A percentile compares a stretch with the other conserved stretches of the same genome.
Evolutionary conservation across 2,113 vertebrate species (phyloP).

Genomic region (Carollia perspicillata): DNA sequence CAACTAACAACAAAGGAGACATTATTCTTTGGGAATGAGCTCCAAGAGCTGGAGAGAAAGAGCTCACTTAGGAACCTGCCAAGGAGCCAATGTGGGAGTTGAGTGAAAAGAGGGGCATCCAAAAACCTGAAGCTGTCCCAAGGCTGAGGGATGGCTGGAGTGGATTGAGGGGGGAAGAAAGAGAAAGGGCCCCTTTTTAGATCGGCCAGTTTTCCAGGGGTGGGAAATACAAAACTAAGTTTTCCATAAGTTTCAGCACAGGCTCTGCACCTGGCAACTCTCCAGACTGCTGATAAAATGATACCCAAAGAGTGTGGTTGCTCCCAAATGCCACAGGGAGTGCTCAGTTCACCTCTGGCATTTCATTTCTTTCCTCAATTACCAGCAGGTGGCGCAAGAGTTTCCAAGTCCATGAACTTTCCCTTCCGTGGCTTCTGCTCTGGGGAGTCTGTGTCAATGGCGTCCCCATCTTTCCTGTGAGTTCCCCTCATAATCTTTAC

Average conservation of each 20-base stretch:
- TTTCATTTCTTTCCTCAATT: constrained; percentile 60
- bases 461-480: constrained; percentile 66
- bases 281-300: constrained; percentile 52
- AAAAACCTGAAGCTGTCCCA: neutral
- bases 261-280: neutral
- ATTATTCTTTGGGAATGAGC: neutral
- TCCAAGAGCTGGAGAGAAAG: constrained; percentile 24
- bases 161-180: neutral
- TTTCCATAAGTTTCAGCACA: constrained; percentile 59
- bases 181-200: constrained; percentile 45
- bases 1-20: neutral
- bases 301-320: constrained; percentile 38
- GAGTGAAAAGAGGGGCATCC: neutral
- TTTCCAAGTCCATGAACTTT: constrained; percentile 63
- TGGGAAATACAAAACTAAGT: constrained; percentile 44
- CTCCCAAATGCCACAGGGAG: constrained; percentile 30
- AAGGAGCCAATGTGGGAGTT: neutral
- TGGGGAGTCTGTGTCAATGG: constrained; percentile 58
- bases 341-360: constrained; percentile 4
- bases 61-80: neutral
- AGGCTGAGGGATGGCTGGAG: constrained; percentile 19
- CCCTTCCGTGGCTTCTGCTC: constrained; percentile 53
- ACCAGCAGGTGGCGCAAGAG: constrained; percentile 63
- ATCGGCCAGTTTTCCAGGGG: constrained; percentile 49
- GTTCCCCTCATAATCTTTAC: constrained; percentile 75